Evolutionary conservation across 2,113 vertebrate genomes (phyloP).

Genomic region (Bufo gargarizans): DNA sequence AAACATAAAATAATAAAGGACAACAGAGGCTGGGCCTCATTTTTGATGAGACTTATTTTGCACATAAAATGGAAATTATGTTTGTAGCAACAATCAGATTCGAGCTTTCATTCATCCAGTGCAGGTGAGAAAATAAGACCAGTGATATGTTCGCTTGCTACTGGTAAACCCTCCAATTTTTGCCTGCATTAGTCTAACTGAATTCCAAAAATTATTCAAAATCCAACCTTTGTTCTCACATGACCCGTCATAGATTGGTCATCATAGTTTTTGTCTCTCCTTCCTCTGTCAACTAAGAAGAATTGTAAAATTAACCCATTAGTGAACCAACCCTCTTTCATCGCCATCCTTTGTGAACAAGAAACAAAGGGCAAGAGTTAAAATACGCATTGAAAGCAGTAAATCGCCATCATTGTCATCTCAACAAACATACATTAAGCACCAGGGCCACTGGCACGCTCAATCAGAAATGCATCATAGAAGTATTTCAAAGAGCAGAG

Average conservation of each 20-base stretch:
- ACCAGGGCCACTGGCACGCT: conserved; percentile 4
- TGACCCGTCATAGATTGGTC: background rate
- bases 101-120: background rate
- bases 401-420: conserved; percentile 20
- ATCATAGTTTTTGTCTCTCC: conserved; percentile 35
- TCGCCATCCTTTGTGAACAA: conserved; percentile 24
- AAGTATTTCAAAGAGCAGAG: conserved; percentile 42
- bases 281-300: conserved; percentile 22
- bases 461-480: conserved; percentile 32
- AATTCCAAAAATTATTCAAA: background rate
- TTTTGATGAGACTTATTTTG: background rate
- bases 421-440: conserved; percentile 37
- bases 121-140: background rate
- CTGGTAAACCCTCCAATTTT: background rate
- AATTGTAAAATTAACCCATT: conserved; percentile 14
- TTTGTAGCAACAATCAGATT: background rate
- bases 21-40: background rate
- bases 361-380: conserved; percentile 35
- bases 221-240: background rate
- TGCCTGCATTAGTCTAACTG: background rate
- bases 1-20: background rate
- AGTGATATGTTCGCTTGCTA: background rate
- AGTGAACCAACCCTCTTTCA: conserved; percentile 43
- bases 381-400: conserved; percentile 26
- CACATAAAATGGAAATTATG: background rate